Conservation (phyloP, 92 coral and sea anemone genomes). For the Epizoanthus scotinus region DNA sequence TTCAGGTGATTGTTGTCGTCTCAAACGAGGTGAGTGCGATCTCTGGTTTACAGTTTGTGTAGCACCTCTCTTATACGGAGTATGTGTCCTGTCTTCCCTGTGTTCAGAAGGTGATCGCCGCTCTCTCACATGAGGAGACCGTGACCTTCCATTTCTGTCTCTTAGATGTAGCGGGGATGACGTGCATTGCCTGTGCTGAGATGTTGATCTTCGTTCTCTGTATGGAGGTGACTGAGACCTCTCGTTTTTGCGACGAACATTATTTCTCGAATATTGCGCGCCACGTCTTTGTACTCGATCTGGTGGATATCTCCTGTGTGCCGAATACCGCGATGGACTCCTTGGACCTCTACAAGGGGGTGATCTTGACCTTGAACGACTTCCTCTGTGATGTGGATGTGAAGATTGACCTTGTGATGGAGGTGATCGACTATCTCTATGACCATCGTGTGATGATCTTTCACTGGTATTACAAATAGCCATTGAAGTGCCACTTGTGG, state of each 20-base stretch:
- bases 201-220: background rate
- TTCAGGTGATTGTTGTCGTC: background rate
- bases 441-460: background rate
- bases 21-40: background rate
- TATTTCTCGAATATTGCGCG: background rate
- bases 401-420: background rate
- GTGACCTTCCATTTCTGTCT: background rate
- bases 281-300: background rate
- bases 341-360: background rate
- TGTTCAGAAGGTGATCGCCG: background rate
- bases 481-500: too few relatives aligned
- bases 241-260: background rate
- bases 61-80: background rate
- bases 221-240: background rate
- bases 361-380: background rate
- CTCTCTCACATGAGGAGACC: background rate
- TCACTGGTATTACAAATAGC: too few relatives aligned
- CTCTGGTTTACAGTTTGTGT: background rate
- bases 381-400: background rate
- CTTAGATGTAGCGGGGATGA: background rate
- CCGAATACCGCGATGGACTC: background rate
- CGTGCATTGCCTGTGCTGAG: background rate
- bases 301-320: background rate
- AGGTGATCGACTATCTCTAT: background rate
- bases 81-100: background rate